Percentiles rank a stretch among this genome's conserved stretches.
Conservation (phyloP, 2,888 invertebrate genomes). For the Formica aserva region DNA sequence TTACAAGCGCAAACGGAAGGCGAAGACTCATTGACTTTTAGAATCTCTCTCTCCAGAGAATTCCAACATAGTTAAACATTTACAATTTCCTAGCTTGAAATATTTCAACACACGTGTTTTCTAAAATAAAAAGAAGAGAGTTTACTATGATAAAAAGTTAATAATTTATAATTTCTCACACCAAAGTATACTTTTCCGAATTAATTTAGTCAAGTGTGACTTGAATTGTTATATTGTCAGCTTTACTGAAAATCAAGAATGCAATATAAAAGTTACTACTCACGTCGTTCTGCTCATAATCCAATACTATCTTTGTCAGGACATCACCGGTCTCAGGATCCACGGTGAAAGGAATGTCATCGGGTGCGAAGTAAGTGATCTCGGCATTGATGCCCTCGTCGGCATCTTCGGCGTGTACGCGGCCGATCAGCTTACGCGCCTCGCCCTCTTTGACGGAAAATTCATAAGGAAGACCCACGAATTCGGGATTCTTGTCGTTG, state of each 20-base stretch:
- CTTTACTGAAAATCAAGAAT: not conserved
- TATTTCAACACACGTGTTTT: not conserved
- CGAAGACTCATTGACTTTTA: not conserved
- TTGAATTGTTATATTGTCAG: not conserved
- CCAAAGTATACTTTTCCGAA: too few species aligned
- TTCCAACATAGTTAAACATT: not conserved
- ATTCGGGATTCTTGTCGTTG: constrained; percentile 96
- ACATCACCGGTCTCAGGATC: constrained; percentile 93
- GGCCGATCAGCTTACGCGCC: constrained; percentile 88
- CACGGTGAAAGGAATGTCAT: constrained; percentile 92
- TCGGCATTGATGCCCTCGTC: constrained; percentile 95
- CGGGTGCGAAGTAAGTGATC: constrained; percentile 92
- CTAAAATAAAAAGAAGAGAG: not conserved
- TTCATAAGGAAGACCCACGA: constrained; percentile 92
- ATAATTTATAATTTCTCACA: not conserved
- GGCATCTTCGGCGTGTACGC: constrained; percentile 93
- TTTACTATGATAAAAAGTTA: not conserved
- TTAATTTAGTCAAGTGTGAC: not conserved
- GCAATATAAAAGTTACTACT: constrained; percentile 68
- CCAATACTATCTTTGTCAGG: constrained; percentile 90
- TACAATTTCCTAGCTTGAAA: not conserved
- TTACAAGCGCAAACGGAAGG: not conserved
- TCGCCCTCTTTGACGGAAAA: constrained; percentile 93
- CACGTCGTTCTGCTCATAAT: constrained; percentile 94
- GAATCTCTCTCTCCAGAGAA: not conserved